Evolutionary conservation across 37 sponge, comb jelly and placozoan genomes (phyloP).

Genomic region (Crambe crambe): DNA sequence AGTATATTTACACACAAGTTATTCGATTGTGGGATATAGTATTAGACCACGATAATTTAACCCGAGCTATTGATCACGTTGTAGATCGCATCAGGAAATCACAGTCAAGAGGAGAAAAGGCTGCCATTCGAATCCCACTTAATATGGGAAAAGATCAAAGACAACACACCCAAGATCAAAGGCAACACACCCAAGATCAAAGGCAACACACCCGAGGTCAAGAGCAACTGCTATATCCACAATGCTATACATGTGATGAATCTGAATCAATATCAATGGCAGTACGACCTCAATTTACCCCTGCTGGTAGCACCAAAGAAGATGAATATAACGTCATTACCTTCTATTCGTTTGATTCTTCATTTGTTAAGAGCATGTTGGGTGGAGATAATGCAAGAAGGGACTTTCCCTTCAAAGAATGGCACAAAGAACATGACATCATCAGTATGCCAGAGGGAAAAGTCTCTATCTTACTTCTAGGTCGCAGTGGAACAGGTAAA

Average conservation of each 20-base stretch:
- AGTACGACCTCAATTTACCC: neutral
- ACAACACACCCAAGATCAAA: neutral
- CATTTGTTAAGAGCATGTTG: slow-evolving; percentile 44
- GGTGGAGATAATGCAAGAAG: slow-evolving; percentile 22
- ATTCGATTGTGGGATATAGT: slow-evolving; percentile 72
- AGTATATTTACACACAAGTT: slow-evolving; percentile 57
- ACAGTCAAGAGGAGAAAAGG: slow-evolving; percentile 20
- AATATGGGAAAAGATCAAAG: neutral
- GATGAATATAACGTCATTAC: slow-evolving; percentile 61
- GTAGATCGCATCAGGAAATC: slow-evolving; percentile 41
- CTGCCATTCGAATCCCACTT: neutral
- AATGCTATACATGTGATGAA: neutral
- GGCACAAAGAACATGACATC: slow-evolving; percentile 76
- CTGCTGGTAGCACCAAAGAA: slow-evolving; percentile 49
- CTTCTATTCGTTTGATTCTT: slow-evolving; percentile 53
- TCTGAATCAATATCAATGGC: neutral
- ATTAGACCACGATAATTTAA: slow-evolving; percentile 39
- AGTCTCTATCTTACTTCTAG: slow-evolving; percentile 62
- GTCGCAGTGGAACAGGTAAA: slow-evolving; percentile 89
- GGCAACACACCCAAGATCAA: too few relatives aligned
- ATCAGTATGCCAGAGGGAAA: slow-evolving; percentile 41
- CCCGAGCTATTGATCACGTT: slow-evolving; percentile 26
- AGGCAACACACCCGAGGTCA: too few relatives aligned
- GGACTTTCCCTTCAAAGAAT: slow-evolving; percentile 71
- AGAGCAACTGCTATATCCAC: slow-evolving; percentile 2